A percentile compares a stretch with the other conserved stretches of the same genome.
Evolutionary conservation across 64 coral and sea anemone species (phyloP).

Genomic region (Astreopora myriophthalma): DNA sequence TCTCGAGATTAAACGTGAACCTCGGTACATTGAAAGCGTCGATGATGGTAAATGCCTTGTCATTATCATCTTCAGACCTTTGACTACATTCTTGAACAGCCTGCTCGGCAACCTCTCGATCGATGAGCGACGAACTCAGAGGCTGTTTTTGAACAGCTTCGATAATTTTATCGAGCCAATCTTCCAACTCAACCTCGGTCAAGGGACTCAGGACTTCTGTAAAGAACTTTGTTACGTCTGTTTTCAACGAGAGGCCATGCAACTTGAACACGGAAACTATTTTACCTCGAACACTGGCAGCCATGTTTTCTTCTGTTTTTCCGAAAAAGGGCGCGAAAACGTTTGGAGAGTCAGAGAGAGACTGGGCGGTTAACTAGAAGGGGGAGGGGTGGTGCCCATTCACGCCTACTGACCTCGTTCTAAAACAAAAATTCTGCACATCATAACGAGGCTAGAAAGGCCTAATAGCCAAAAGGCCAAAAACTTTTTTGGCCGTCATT

Average conservation of each 20-base stretch:
- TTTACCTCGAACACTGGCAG: conserved; percentile 63
- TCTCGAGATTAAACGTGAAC: conserved; percentile 81
- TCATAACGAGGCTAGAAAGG: no score
- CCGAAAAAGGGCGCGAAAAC: conserved; percentile 79
- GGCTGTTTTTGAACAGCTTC: conserved; percentile 95
- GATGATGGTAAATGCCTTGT: conserved; percentile 95
- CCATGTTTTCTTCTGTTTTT: conserved; percentile 71
- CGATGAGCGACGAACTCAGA: conserved; percentile 74
- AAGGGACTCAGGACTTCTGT: conserved; percentile 82
- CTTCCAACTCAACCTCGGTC: conserved; percentile 85
- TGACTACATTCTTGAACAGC: conserved; percentile 97
- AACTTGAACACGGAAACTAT: conserved; percentile 86
- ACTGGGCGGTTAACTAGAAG: not conserved
- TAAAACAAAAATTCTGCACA: no score
- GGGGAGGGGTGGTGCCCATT: not conserved
- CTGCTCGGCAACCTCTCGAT: conserved; percentile 75
- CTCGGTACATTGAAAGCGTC: conserved; percentile 89
- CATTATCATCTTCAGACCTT: conserved; percentile 78
- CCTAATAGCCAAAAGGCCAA: no score
- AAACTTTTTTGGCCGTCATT: no score
- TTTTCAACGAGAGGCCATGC: conserved; percentile 90
- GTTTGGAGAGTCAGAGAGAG: not conserved
- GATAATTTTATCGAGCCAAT: conserved; percentile 94
- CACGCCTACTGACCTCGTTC: no score
- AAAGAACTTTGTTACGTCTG: conserved; percentile 88